These are phyloP conservation scores for Platynereis dumerilii DNA, from an alignment of 2,888 invertebrate species.

Conservation along the genomic window DNA sequence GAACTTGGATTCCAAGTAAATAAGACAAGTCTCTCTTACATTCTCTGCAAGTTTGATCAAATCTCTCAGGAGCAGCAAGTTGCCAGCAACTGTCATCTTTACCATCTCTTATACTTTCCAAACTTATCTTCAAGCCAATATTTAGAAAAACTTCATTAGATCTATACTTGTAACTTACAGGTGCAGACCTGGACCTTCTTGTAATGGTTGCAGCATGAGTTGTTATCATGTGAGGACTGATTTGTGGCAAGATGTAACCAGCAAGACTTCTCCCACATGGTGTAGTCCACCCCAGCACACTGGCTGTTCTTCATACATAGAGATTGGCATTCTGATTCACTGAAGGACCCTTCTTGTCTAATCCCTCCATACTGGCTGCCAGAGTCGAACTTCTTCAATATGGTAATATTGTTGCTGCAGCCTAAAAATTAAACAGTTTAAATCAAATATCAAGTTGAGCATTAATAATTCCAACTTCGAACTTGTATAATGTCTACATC, in stretches of 20 bases:
- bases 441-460: too few relatives aligned
- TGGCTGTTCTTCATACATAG: background rate
- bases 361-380: constrained; percentile 9
- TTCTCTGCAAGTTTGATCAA: too few relatives aligned
- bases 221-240: background rate
- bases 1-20: too few relatives aligned
- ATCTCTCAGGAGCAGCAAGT: too few relatives aligned
- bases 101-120: too few relatives aligned
- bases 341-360: background rate
- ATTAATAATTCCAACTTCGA: too few relatives aligned
- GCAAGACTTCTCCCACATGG: constrained; percentile 9
- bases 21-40: too few relatives aligned
- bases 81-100: too few relatives aligned
- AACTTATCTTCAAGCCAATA: too few relatives aligned
- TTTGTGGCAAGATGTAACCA: constrained; percentile 2
- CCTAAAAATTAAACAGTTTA: too few relatives aligned
- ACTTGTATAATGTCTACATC: too few relatives aligned
- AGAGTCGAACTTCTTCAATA: constrained; percentile 1
- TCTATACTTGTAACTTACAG: constrained; percentile 12
- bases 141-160: too few relatives aligned
- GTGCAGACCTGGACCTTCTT: constrained; percentile 12
- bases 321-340: background rate
- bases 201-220: constrained; percentile 14
- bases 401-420: background rate
- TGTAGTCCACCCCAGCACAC: constrained; percentile 14